Base-by-base conservation (phyloP, 2,888 invertebrate species). In the Nymphalis urticae region DNA sequence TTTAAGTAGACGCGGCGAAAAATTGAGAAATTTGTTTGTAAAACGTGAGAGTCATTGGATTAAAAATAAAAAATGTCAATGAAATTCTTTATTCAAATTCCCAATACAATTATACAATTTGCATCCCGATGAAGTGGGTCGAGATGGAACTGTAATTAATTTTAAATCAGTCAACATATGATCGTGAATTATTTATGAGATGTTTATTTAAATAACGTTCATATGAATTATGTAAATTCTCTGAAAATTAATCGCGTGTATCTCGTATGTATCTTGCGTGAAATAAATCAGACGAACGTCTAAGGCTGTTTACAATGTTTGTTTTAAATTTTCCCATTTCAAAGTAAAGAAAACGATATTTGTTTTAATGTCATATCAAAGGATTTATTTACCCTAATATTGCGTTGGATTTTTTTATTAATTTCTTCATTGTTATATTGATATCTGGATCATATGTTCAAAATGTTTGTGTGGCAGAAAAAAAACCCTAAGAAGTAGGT, bases 101-200 rank as follows among this genome's bases (percentile, higher is more conserved):
- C 32, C 32, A 32, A 54, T 54, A 7, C 17, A 16, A 54, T 54
- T 32, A 54, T 24, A 51, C 27, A 54, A 54, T 54, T 54, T 54
- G 24, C 54, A 54, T 54, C 32, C 17, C 54, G 17, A 54, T 27
- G n/a, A 54, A 54, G 17, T 32, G 32, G 32, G 27, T 17, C 54
- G 54, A 27, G 54, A 51, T 19, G 19, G 13, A 54, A 32, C 32
- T 32, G 32, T 54, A 32, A 54, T 54, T 54, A 54, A 54, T 54
- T 54, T 54, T 54, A 32, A 54, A 54, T 54, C 54, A 54, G 54
- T 54, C 32, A 54, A 54, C 54, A 54, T 32, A 32, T 13, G 42
- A 42, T 32, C 17, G 54, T 54, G 54, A 54, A 54, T 54, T 54
- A 54, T 54, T 54, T 54, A 54, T 54, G 54, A 54, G 54, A 54